Percentiles rank a stretch among this genome's conserved stretches.
Evolutionary conservation across 1,140 invertebrate genomes (phyloP).

Genomic region (Pantala flavescens): DNA sequence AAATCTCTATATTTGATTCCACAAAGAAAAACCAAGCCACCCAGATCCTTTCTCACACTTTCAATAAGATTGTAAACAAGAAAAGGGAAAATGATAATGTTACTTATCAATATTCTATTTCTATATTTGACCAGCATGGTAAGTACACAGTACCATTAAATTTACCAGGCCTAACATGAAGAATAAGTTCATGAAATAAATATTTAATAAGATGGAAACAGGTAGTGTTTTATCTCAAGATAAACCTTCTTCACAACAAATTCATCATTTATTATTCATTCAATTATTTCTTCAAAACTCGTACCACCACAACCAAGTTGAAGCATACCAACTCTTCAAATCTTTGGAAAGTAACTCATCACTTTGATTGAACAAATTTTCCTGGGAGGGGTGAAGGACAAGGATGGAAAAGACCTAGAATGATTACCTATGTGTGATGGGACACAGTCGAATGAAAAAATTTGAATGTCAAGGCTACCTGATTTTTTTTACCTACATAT

Average conservation of each 20-base stretch:
- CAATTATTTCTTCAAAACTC: conserved; percentile 9
- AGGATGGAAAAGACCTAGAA: not conserved
- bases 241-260: conserved; percentile 6
- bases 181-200: not conserved
- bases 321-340: not conserved
- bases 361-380: not conserved
- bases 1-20: no score
- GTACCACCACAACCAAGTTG: conserved; percentile 7
- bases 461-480: conserved; percentile 3
- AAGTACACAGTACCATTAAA: conserved; percentile 10
- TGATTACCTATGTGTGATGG: conserved; percentile 1
- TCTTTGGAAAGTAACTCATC: conserved; percentile 9
- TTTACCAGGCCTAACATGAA: conserved; percentile 9
- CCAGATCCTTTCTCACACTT: not conserved
- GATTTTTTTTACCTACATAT: not conserved
- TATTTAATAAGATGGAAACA: conserved; percentile 8
- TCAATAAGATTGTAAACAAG: not conserved
- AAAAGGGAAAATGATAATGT: conserved; percentile 7
- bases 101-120: conserved; percentile 8
- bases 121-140: conserved; percentile 9
- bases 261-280: conserved; percentile 4
- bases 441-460: conserved; percentile 1
- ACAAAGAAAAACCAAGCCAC: no score
- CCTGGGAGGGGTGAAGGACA: not conserved
- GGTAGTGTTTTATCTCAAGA: not conserved